A percentile compares a stretch with the other conserved stretches of the same genome.
Conservation (phyloP, 2,113 vertebrate species). For the Alethe diademata region DNA sequence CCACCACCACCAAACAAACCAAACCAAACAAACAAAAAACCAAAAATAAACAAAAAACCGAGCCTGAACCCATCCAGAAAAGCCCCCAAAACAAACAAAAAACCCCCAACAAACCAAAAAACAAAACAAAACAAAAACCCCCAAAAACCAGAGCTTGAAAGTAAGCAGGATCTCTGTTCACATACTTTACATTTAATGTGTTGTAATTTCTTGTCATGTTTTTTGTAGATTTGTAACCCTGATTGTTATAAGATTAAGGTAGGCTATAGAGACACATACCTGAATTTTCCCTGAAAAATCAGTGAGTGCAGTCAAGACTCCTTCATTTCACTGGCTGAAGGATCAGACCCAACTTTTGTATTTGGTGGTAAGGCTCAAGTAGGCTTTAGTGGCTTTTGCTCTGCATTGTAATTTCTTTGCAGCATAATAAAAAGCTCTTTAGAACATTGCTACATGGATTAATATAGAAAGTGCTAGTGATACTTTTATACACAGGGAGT, state of each 20-base stretch:
- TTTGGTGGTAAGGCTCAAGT: constrained; percentile 55
- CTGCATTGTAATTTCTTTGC: constrained; percentile 67
- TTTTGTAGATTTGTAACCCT: constrained; percentile 59
- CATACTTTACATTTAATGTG: constrained; percentile 25
- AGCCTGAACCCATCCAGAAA: not conserved
- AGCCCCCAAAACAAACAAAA: not conserved
- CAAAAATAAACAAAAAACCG: too few species aligned
- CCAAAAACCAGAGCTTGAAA: not conserved
- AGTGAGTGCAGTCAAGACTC: not conserved
- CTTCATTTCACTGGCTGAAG: not conserved
- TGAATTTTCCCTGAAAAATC: not conserved
- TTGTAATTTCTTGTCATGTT: constrained; percentile 31
- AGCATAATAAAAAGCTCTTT: constrained; percentile 72
- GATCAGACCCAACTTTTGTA: not conserved
- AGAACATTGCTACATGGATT: constrained; percentile 69
- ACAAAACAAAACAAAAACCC: too few species aligned
- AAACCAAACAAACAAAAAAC: not conserved
- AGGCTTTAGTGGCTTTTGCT: constrained; percentile 63
- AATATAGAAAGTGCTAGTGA: constrained; percentile 73
- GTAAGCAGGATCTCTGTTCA: not conserved
- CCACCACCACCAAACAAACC: not conserved
- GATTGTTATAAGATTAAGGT: constrained; percentile 36
- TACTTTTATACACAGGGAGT: constrained; percentile 69
- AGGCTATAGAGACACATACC: not conserved
- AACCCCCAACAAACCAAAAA: too few species aligned